Base-by-base conservation (phyloP, 37 sponge, comb jelly and placozoan species). In the Ianthella basta region DNA sequence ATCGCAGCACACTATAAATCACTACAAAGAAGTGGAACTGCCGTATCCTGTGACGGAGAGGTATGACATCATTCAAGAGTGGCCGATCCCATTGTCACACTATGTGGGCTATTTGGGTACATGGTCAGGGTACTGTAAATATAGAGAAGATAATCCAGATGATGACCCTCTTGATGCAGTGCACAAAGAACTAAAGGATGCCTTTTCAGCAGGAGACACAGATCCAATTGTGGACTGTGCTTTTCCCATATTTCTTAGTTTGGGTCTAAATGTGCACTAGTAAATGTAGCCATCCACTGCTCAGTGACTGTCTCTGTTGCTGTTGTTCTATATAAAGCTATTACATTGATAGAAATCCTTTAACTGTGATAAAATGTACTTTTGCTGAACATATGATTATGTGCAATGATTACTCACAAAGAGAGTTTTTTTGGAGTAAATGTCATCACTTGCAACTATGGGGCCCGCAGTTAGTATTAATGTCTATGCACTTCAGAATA, bases 111-210 rank as follows among this genome's bases (percentile, higher is more conserved):
- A 93, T 44, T 41, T 93, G 0, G 79, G 84, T 0, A 85, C 86
- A 3, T 93, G 94, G 94, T 93, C 94, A 8, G 94, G 79, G 16
- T 93, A 93, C 61, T 56, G 34, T 6, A 72, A 59, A 0, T 93
- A 83, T 69, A 55, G 70, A 27, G 82, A 87, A n/a, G 24, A 53
- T 32, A 37, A 91, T 30, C 91, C 94, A 10, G 82, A 60, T 21
- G 89, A 77, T 55, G 66, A 41, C 33, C 63, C 72, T 13, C 86
- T 91, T 4, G 65, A 81, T 1, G 79, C 83, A 3, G 56, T 92
- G 40, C 39, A 87, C 20, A 63, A 82, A 0, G 59, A 32, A 3
- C 37, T 91, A 0, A 86, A 24, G 56, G 39, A 38, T 0, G n/a
- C 35, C 5, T 73, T 88, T 38, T 8, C 82, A 21, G 30, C 16